A percentile compares a stretch with the other conserved stretches of the same genome.
Conservation (phyloP, 2,797 vertebrate genomes). For the Muraenolepis orangiensis region DNA sequence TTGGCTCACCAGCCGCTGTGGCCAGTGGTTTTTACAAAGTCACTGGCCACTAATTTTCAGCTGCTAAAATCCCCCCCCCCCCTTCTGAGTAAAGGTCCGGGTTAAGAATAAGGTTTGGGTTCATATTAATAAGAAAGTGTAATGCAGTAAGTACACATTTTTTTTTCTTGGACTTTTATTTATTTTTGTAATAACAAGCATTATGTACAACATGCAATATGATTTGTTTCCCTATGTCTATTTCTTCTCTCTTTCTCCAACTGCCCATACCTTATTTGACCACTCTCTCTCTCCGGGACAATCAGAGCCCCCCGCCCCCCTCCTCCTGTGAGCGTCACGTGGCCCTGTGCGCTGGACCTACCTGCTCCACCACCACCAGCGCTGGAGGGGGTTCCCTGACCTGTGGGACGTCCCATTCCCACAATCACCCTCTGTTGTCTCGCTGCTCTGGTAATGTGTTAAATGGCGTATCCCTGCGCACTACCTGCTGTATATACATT, state of each 20-base stretch:
- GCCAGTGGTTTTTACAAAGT: no score
- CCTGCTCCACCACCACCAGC: constrained; percentile 51
- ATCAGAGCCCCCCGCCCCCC: constrained; percentile 34
- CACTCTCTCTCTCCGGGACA: constrained; percentile 20
- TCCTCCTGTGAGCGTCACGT: constrained; percentile 59
- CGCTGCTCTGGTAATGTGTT: constrained; percentile 78
- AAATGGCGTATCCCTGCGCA: no score
- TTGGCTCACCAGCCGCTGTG: no score
- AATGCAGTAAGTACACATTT: no score
- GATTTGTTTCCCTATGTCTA: neutral
- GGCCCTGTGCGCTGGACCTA: constrained; percentile 51
- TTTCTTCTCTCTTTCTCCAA: neutral
- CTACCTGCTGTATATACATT: no score
- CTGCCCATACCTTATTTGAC: neutral
- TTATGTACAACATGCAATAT: neutral
- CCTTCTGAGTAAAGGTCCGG: no score
- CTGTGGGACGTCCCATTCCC: constrained; percentile 30
- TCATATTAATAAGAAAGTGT: no score
- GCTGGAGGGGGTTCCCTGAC: neutral
- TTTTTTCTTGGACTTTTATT: no score
- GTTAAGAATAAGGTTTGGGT: no score
- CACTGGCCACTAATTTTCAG: no score
- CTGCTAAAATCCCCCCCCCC: no score
- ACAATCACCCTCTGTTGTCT: constrained; percentile 68
- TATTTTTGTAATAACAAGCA: no score